Evolutionary conservation across 2,888 invertebrate species (phyloP).

Genomic region (Drosophila mulleri): DNA sequence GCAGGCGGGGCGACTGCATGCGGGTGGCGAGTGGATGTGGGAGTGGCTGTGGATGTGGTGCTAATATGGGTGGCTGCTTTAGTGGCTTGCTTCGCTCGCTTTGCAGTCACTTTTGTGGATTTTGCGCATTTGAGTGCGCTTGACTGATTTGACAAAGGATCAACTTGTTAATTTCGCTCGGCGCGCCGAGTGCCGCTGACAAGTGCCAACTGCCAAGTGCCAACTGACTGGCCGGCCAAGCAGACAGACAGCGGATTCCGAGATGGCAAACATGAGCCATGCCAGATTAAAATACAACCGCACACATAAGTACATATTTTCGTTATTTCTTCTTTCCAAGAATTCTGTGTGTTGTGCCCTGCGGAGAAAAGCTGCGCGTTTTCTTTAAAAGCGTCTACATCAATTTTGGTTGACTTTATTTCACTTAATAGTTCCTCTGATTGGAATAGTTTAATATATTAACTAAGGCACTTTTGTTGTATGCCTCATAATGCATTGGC

Average conservation of each 20-base stretch:
- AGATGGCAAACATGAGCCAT: constrained; percentile 41
- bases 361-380: not conserved
- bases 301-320: constrained; percentile 9
- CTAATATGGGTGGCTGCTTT: constrained; percentile 31
- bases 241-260: constrained; percentile 48
- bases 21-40: not conserved
- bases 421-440: no score
- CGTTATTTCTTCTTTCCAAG: not conserved
- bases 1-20: not conserved
- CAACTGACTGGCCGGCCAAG: constrained; percentile 24
- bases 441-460: not conserved
- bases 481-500: not conserved
- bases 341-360: not conserved
- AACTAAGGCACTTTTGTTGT: no score
- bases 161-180: constrained; percentile 77
- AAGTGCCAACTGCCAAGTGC: constrained; percentile 36
- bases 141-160: constrained; percentile 82
- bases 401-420: not conserved
- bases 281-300: constrained; percentile 25
- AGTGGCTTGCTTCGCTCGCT: constrained; percentile 29
- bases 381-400: not conserved
- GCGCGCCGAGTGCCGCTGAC: constrained; percentile 55
- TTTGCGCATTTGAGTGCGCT: constrained; percentile 68
- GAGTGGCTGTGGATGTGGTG: not conserved
- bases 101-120: constrained; percentile 57